Conservation (phyloP, 2,797 vertebrate genomes). For the Netta rufina region DNA sequence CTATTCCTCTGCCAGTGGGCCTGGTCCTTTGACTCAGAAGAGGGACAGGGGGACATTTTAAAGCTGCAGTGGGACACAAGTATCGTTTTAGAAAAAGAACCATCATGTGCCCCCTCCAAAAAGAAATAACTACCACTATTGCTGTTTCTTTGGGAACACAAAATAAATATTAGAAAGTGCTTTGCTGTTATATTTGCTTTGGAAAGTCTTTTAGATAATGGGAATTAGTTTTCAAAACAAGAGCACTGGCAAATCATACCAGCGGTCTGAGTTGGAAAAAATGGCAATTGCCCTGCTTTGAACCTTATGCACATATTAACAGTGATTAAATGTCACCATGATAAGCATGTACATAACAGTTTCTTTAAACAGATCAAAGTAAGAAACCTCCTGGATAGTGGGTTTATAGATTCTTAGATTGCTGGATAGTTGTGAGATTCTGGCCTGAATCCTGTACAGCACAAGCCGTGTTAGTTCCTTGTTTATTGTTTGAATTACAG, state of each 20-base stretch:
- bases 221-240: slow-evolving; percentile 63
- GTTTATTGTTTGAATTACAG: not conserved
- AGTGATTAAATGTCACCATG: slow-evolving; percentile 39
- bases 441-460: not conserved
- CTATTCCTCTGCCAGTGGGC: slow-evolving; percentile 37
- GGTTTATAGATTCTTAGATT: not conserved
- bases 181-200: slow-evolving; percentile 68
- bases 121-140: not conserved
- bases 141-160: slow-evolving; percentile 49
- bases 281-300: slow-evolving; percentile 52
- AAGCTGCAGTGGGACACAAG: not conserved
- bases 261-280: slow-evolving; percentile 50
- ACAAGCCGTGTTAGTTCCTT: not conserved
- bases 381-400: not conserved
- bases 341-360: slow-evolving; percentile 43
- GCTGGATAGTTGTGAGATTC: not conserved
- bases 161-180: slow-evolving; percentile 70
- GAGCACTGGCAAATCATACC: not conserved
- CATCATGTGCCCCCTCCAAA: rapidly evolving
- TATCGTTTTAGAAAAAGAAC: not conserved
- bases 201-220: slow-evolving; percentile 47
- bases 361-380: slow-evolving; percentile 62
- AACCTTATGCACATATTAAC: slow-evolving; percentile 46
- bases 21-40: slow-evolving; percentile 21
- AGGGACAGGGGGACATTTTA: not conserved